Evolutionary conservation across 2,797 vertebrate species (phyloP).

Genomic region (Falco rusticolus): DNA sequence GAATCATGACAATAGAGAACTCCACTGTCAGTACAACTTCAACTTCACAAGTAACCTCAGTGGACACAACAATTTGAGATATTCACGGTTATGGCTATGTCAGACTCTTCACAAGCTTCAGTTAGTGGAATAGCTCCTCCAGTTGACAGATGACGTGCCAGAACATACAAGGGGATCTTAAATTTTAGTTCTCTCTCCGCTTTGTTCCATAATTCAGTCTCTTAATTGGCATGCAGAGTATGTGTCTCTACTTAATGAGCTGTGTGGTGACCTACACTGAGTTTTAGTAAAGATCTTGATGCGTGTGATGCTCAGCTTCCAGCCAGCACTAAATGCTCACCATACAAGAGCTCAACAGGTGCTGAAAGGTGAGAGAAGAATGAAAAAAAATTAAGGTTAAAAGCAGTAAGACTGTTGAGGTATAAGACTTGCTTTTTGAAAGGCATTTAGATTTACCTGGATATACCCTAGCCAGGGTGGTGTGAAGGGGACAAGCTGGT

Average conservation of each 20-base stretch:
- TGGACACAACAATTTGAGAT: slow-evolving; percentile 28
- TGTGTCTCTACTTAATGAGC: slow-evolving; percentile 33
- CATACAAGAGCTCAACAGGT: not conserved
- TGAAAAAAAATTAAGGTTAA: not conserved
- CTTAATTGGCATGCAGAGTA: slow-evolving; percentile 34
- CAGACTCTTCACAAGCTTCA: slow-evolving; percentile 43
- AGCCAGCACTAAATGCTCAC: not conserved
- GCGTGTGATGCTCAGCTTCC: not conserved
- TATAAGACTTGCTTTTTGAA: not conserved
- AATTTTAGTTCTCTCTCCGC: slow-evolving; percentile 28
- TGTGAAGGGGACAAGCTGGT: not conserved
- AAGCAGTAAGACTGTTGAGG: not conserved
- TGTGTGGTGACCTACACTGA: slow-evolving; percentile 26
- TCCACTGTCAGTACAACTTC: slow-evolving; percentile 39
- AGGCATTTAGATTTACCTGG: not conserved
- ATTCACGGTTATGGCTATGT: slow-evolving; percentile 6
- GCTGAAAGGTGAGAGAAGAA: not conserved
- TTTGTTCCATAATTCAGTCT: slow-evolving; percentile 55
- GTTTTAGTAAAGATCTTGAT: not conserved
- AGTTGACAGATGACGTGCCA: slow-evolving; percentile 45
- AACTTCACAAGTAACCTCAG: slow-evolving; percentile 28
- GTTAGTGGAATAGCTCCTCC: slow-evolving; percentile 13
- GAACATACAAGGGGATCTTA: slow-evolving; percentile 51
- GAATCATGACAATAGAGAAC: slow-evolving; percentile 43
- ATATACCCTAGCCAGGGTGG: not conserved